Conservation (phyloP, 2,113 vertebrate genomes). For the Micronisus gabar region DNA sequence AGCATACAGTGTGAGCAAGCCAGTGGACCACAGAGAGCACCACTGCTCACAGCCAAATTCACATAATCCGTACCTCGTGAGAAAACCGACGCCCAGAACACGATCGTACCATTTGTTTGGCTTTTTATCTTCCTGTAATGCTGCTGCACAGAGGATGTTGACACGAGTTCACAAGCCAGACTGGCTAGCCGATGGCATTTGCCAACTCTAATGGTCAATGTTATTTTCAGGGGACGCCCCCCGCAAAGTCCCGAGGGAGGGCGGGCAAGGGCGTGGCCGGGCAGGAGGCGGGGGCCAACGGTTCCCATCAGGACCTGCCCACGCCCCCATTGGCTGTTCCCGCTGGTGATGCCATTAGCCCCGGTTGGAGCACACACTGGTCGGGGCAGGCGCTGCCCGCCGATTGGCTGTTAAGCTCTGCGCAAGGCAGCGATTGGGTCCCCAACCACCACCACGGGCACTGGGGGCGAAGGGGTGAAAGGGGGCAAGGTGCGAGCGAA, state of each 20-base stretch:
- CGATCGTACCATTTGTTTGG: rapidly evolving
- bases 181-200: not conserved
- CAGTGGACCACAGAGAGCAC: not conserved
- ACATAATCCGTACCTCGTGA: not conserved
- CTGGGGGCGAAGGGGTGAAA: not conserved
- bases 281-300: not conserved
- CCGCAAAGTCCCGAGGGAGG: not conserved
- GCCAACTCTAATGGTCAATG: rapidly evolving
- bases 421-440: rapidly evolving
- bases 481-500: rapidly evolving
- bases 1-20: rapidly evolving
- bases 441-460: rapidly evolving
- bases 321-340: rapidly evolving
- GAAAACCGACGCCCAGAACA: not conserved
- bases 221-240: too few relatives aligned
- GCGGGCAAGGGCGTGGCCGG: not conserved
- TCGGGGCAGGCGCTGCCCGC: not conserved
- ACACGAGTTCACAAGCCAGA: rapidly evolving
- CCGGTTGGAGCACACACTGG: rapidly evolving
- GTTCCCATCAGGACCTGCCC: not conserved
- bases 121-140: not conserved
- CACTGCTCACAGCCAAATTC: not conserved
- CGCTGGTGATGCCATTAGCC: not conserved
- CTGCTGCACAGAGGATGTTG: not conserved
- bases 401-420: rapidly evolving